Conservation (phyloP, 2,113 vertebrate species). For the Python bivittatus region DNA sequence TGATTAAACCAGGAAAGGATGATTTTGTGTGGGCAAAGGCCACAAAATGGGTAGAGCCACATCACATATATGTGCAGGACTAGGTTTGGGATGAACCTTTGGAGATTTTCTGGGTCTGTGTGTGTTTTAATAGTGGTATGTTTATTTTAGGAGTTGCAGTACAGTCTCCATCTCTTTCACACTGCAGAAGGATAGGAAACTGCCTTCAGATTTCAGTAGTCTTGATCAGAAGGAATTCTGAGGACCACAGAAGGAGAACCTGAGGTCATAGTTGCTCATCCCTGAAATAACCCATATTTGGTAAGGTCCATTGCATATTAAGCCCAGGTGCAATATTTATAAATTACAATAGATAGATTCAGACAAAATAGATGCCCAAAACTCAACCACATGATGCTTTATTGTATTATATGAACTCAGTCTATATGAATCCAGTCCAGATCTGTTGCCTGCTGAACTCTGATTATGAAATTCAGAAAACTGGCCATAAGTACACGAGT, state of each 20-base stretch:
- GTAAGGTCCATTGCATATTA: not conserved
- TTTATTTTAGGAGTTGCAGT: not conserved
- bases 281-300: not conserved
- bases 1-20: not conserved
- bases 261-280: not conserved
- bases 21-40: not conserved
- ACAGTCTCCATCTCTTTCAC: not conserved
- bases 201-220: not conserved
- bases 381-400: not conserved
- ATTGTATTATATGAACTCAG: not conserved
- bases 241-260: no score
- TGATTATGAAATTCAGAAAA: not conserved
- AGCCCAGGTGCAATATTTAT: not conserved
- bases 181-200: not conserved
- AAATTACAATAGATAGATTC: not conserved
- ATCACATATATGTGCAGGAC: not conserved
- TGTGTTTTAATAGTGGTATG: not conserved
- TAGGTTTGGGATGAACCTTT: not conserved
- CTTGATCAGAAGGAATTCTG: no score
- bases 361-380: not conserved
- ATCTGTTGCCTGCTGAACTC: not conserved
- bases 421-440: not conserved
- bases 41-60: no score
- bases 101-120: not conserved
- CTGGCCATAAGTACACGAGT: not conserved